phyloP scores from a whole-genome alignment of 2,797 vertebrate species.

The Acanthornis magna region DNA sequence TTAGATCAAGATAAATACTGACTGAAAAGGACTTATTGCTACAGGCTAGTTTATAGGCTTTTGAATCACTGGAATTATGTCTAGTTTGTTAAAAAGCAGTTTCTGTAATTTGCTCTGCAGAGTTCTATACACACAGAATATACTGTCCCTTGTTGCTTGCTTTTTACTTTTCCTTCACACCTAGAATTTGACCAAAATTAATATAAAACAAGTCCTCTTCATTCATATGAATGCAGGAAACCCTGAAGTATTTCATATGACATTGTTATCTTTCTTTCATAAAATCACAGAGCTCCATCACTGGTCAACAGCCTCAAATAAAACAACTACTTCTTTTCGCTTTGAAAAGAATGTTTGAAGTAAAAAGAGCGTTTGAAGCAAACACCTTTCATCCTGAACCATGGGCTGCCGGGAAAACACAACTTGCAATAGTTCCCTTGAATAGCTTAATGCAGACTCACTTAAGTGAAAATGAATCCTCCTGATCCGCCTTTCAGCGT shows the following conservation, averaged over 20 bases:
- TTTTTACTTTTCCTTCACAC: background rate
- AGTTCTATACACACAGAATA: background rate
- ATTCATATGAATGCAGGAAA: background rate
- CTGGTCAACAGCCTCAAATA: background rate
- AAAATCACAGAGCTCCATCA: background rate
- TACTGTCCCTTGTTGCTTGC: background rate
- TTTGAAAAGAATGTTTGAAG: background rate
- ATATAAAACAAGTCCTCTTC: background rate
- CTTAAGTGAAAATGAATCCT: conserved; percentile 63
- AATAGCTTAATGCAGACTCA: conserved; percentile 43
- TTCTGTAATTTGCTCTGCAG: background rate
- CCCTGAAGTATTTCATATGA: fast-evolving
- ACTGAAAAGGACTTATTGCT: background rate
- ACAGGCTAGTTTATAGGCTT: background rate
- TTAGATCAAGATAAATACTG: background rate
- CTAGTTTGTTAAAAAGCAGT: background rate
- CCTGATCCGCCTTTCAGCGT: conserved; percentile 54
- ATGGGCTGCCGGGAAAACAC: background rate
- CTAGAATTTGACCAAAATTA: background rate
- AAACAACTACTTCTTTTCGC: background rate
- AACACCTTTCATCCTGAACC: background rate
- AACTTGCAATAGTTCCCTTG: conserved; percentile 10
- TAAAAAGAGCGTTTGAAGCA: background rate
- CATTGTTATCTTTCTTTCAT: background rate
- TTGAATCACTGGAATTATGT: background rate